phyloP scores from a whole-genome alignment of 2,113 vertebrate species.

The Malurus alboscapulatus region DNA sequence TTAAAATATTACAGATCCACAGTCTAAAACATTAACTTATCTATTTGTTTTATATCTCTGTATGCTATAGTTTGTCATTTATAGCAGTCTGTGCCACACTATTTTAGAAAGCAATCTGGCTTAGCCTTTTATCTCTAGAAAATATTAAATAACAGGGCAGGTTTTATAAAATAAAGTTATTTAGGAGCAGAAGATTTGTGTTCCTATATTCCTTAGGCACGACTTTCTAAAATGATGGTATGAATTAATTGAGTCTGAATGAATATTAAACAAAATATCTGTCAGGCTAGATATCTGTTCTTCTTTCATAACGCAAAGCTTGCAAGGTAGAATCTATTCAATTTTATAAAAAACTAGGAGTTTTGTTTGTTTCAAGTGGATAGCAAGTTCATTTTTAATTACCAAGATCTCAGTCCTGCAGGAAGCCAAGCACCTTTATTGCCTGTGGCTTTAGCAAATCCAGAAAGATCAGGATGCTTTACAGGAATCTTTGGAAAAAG shows the following conservation, averaged over 20 bases:
- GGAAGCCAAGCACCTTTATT: neutral
- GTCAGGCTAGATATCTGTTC: neutral
- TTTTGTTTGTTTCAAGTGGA: neutral
- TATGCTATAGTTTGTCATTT: neutral
- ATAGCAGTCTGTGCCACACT: neutral
- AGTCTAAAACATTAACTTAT: neutral
- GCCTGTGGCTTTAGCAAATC: neutral
- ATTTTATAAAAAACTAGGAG: neutral
- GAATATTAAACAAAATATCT: neutral
- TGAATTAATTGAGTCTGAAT: neutral
- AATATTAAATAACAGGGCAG: neutral
- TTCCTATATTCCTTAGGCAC: neutral
- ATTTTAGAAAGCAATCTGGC: neutral
- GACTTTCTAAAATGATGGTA: neutral
- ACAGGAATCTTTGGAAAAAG: neutral
- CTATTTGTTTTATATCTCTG: neutral
- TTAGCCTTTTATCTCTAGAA: neutral
- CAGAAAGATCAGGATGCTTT: neutral
- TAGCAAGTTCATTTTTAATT: neutral
- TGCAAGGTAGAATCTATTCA: neutral
- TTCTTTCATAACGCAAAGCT: neutral
- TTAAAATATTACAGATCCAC: neutral
- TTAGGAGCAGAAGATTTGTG: neutral
- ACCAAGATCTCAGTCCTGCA: neutral
- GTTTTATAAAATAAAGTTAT: neutral